Base-by-base conservation (phyloP, 2,797 vertebrate genomes). In the Leptatherina wallacei region DNA sequence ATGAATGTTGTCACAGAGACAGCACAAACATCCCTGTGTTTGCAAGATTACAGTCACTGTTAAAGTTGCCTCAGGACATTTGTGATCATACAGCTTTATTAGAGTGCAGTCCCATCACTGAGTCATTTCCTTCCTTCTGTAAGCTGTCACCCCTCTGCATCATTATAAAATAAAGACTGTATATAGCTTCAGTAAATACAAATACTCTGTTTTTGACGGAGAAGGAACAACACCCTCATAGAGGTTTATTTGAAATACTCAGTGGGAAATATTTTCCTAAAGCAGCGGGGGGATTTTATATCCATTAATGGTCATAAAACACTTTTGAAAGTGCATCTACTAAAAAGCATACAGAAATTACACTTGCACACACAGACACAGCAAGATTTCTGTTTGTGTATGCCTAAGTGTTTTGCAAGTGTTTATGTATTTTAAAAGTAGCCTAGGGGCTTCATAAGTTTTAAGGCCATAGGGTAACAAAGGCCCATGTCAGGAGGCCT, bases 81-180 rank as follows among this genome's bases (percentile, higher is more conserved):
- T 68, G 54, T 64, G 75, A 83, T 80, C 60, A 80, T 78, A 71
- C 58, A 61, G 82, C 44, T 83, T 76, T 73, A 74, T 85, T 77
- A 73, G 52, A 71, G 52, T 63, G 75, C 36, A 30, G 78, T 75
- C 64, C 57, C 63, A 65, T 84, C 68, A 22, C 72, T 87, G 86
- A 90, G 70, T 90, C 89, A 89, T 76, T 84, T 89, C 75, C 80
- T 77, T 72, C 74, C 73, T 65, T 68, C 74, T 77, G 74, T 64
- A 61, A 66, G 71, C 83, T 75, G 75, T 88, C 82, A 77, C 71
- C 85, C 85, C 77, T 80, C 75, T 78, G 84, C 80, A 84, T 82
- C 82, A 84, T 90, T 86, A 86, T 72, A 82, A 82, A 83, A 86
- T 84, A 77, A 85, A 85, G 74, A 65, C 64, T 72, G 62, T 71